Base-by-base conservation (phyloP, 2,888 invertebrate species). In the Andrena minutula region DNA sequence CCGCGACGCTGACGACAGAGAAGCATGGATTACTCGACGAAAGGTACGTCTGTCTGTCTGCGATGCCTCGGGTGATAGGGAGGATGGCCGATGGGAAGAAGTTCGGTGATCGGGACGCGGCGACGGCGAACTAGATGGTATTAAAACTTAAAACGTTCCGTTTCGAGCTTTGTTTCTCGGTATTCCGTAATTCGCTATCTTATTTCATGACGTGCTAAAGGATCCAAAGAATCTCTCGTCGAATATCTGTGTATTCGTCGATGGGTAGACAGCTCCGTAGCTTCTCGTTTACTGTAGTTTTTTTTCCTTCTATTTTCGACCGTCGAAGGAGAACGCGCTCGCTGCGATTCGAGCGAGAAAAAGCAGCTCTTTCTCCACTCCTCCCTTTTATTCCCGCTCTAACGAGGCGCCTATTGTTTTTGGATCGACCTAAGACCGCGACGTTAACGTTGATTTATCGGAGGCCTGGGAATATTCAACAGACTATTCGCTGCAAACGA, bases 11-110 rank as follows among this genome's bases (percentile, higher is more conserved):
- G 75, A 70, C 41, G 75, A 23, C 51, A 63, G 56, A 49, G 72
- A 79, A 88, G 82, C 87, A 91, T 91, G 91, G 91, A 91, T 90
- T 91, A 89, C 81, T 89, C 91, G 73, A 89, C 81, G 69, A 91
- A 91, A 90, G 91, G 91, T 91, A 90, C 26, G 88, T 85, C 5
- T 60, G 7, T 32, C 12, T 26, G 47, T 1, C 8, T 41, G n/a
- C 5, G 56, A 26, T 65, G 53, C 1, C 41, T 41, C 16, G 41
- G 16, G 0, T 41, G 16, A 16, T 41, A 41, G 16, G 41, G 41
- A 41, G 35, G 32, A 35, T 8, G 32, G 32, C 8, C 32, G 8
- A 35, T 35, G 32, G 32, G 32, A 35, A 10, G 41, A 41, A 16
- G 47, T 53, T 58, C 47, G 58, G 58, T 10, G 47, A 68, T 26